Evolutionary conservation across 1,140 invertebrate species (phyloP).

Genomic region (Panulirus ornatus): DNA sequence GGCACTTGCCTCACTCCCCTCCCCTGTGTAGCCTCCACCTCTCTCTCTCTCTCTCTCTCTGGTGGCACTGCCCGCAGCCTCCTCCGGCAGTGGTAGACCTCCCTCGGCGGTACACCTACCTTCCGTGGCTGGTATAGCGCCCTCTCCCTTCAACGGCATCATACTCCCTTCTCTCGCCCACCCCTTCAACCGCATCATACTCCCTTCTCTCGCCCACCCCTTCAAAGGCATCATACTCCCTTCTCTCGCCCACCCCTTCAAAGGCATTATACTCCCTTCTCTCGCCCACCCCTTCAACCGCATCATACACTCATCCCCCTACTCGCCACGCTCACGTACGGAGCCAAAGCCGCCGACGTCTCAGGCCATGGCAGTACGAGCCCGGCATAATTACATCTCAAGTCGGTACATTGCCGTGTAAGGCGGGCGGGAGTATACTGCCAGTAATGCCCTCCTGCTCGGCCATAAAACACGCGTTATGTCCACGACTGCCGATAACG

Average conservation of each 20-base stretch:
- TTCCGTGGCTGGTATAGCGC: too few species aligned
- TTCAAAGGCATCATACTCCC: background rate
- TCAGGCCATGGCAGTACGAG: background rate
- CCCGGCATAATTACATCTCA: background rate
- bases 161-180: background rate
- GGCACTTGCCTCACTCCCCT: background rate
- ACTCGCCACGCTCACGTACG: background rate
- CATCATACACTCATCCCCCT: background rate
- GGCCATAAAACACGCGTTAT: conserved; percentile 47
- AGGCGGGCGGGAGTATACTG: conserved; percentile 26
- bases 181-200: background rate
- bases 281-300: background rate
- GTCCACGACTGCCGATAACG: conserved; percentile 42
- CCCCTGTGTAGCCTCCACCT: background rate
- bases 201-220: background rate
- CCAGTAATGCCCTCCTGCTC: conserved; percentile 25
- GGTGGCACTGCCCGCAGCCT: background rate
- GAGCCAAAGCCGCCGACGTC: background rate
- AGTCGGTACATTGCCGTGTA: conserved; percentile 11
- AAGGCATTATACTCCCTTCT: background rate
- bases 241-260: background rate
- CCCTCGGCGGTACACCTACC: too few species aligned
- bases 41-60: background rate
- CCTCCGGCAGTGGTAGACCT: too few species aligned
- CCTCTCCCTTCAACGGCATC: background rate